phyloP scores from a whole-genome alignment of 1,140 invertebrate genomes.

The Papilio dardanus region DNA sequence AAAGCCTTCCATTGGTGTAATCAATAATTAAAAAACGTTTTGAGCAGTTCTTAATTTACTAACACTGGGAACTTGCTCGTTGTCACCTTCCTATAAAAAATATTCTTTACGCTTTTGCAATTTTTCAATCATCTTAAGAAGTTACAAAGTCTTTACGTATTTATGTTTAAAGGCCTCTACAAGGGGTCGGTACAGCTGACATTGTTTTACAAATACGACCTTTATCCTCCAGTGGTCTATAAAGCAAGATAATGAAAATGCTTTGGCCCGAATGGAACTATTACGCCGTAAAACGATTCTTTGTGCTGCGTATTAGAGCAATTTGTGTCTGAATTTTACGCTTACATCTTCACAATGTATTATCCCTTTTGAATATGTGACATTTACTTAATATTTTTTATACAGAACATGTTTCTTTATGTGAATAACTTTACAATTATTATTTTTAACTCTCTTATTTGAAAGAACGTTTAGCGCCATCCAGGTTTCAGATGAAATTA shows the following conservation, averaged over 20 bases:
- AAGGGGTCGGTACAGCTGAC: conserved; percentile 11
- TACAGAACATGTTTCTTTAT: too few relatives aligned
- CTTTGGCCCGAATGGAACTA: conserved; percentile 22
- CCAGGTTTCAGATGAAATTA: too few relatives aligned
- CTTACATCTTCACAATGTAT: conserved; percentile 21
- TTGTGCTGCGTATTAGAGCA: conserved; percentile 16
- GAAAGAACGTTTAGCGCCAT: too few relatives aligned
- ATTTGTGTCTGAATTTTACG: conserved; percentile 25
- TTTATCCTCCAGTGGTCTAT: conserved; percentile 23
- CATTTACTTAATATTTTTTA: too few relatives aligned
- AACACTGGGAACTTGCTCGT: neutral
- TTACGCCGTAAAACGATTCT: conserved; percentile 24
- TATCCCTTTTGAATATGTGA: conserved; percentile 2
- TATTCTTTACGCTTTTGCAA: neutral
- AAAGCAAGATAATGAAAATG: conserved; percentile 27
- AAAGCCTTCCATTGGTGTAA: neutral
- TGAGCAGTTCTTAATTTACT: too few relatives aligned
- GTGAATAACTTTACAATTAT: too few relatives aligned
- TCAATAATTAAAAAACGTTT: neutral
- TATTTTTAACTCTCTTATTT: too few relatives aligned
- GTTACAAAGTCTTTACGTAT: conserved; percentile 16
- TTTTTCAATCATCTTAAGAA: conserved; percentile 5
- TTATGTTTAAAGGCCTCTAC: conserved; percentile 4
- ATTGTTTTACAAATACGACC: conserved; percentile 20
- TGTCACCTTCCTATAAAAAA: neutral